Conservation (phyloP, 2,888 invertebrate species). For the Ennomos quercinarius region DNA sequence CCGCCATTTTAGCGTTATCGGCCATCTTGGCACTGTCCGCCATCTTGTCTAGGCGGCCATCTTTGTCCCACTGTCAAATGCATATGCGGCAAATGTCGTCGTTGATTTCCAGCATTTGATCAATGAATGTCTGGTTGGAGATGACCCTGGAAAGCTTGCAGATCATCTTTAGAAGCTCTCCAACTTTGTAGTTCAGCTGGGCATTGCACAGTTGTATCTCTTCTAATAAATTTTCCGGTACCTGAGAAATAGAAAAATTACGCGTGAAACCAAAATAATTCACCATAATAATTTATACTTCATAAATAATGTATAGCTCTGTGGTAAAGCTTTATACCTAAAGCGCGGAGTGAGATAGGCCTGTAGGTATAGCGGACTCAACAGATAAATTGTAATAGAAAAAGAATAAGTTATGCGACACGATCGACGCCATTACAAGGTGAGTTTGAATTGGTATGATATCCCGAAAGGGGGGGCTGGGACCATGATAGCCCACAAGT, state of each 20-base stretch:
- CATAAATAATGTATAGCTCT: no score
- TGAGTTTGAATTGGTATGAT: no score
- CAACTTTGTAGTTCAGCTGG: constrained; percentile 89
- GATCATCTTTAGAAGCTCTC: constrained; percentile 87
- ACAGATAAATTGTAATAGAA: no score
- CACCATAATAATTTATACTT: no score
- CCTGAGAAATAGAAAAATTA: constrained; percentile 62
- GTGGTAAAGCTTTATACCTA: no score
- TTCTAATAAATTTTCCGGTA: constrained; percentile 86
- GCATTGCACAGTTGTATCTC: constrained; percentile 89
- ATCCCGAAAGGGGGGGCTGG: no score
- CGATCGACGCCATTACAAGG: no score
- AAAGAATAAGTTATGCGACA: no score
- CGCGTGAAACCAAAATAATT: no score
- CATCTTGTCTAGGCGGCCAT: constrained; percentile 52
- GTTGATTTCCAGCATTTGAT: constrained; percentile 92
- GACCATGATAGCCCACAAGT: no score
- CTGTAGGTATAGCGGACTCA: no score
- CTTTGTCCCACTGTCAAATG: constrained; percentile 71
- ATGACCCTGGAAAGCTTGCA: constrained; percentile 88
- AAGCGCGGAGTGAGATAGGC: no score
- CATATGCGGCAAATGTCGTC: constrained; percentile 92
- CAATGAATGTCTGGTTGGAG: constrained; percentile 89
- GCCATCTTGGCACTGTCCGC: constrained; percentile 57
- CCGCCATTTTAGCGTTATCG: constrained; percentile 41